Evolutionary conservation across 2,113 vertebrate species (phyloP).

Genomic region (Otolemur garnettii): DNA sequence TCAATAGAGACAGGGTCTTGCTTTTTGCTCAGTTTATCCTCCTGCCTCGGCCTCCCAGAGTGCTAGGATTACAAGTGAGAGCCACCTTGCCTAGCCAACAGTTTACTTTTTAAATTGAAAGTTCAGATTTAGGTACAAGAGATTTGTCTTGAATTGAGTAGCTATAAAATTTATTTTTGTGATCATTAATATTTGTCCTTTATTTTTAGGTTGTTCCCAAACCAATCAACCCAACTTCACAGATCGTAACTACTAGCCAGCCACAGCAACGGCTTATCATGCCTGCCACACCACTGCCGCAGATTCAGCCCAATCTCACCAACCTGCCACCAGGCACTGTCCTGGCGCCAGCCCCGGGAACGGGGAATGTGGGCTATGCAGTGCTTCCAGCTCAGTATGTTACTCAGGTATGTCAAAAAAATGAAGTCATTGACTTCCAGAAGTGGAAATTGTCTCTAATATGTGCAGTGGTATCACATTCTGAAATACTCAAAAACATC

Average conservation of each 20-base stretch:
- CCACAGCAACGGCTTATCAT: slow-evolving; percentile 98
- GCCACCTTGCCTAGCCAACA: too few relatives aligned
- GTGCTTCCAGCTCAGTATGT: slow-evolving; percentile 98
- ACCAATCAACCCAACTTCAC: slow-evolving; percentile 91
- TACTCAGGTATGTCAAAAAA: slow-evolving; percentile 91
- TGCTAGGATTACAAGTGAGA: too few relatives aligned
- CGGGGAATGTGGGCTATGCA: slow-evolving; percentile 95
- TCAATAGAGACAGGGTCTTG: too few relatives aligned
- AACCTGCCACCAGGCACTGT: slow-evolving; percentile 97
- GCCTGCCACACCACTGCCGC: slow-evolving; percentile 97
- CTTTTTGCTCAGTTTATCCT: too few relatives aligned
- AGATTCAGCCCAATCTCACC: slow-evolving; percentile 98
- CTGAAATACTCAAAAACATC: neutral
- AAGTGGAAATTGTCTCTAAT: neutral
- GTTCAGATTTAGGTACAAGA: neutral
- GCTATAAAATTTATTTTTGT: slow-evolving; percentile 51
- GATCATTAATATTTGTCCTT: neutral
- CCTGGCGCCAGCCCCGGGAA: slow-evolving; percentile 94
- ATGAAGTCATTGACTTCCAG: neutral
- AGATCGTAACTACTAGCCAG: slow-evolving; percentile 94
- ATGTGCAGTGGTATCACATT: neutral
- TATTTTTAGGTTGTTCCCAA: slow-evolving; percentile 94
- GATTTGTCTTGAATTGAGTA: neutral
- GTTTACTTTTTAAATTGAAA: neutral
- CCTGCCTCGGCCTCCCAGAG: too few relatives aligned